Evolutionary conservation across 1,140 invertebrate genomes (phyloP).

Genomic region (Papilio dardanus): DNA sequence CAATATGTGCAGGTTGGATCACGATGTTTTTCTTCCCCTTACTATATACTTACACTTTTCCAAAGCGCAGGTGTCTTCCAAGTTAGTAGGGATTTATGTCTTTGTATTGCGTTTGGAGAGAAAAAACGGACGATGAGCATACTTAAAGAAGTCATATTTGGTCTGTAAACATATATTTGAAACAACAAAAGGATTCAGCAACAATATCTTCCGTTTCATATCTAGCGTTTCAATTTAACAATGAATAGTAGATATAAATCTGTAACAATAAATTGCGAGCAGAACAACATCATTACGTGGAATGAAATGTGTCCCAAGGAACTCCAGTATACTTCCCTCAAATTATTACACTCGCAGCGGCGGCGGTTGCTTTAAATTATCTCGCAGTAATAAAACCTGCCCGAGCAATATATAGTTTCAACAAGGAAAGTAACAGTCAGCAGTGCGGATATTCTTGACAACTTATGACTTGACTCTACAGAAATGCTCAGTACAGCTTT

Average conservation of each 20-base stretch:
- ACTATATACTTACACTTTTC: too few species aligned
- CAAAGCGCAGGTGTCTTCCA: too few species aligned
- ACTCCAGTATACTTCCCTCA: conserved; percentile 30
- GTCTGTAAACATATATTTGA: too few species aligned
- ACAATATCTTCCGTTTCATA: neutral
- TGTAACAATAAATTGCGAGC: conserved; percentile 13
- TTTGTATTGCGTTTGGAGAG: too few species aligned
- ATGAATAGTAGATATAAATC: conserved; percentile 24
- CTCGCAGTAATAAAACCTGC: conserved; percentile 31
- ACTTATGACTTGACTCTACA: conserved; percentile 13
- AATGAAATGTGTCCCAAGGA: conserved; percentile 32
- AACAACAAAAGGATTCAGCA: too few species aligned
- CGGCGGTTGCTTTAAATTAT: conserved; percentile 35
- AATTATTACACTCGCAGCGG: conserved; percentile 33
- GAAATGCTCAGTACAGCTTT: neutral
- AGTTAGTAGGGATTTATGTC: too few species aligned
- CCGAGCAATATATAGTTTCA: conserved; percentile 32
- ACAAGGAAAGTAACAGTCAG: conserved; percentile 12
- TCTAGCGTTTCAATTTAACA: conserved; percentile 16
- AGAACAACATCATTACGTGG: conserved; percentile 29
- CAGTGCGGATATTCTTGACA: conserved; percentile 17
- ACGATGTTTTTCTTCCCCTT: too few species aligned
- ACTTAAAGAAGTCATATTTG: too few species aligned
- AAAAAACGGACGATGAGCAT: too few species aligned
- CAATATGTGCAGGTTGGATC: too few species aligned